These are phyloP conservation scores for Synanthedon myopaeformis DNA, from an alignment of 2,888 invertebrate species.

Conservation along the genomic window DNA sequence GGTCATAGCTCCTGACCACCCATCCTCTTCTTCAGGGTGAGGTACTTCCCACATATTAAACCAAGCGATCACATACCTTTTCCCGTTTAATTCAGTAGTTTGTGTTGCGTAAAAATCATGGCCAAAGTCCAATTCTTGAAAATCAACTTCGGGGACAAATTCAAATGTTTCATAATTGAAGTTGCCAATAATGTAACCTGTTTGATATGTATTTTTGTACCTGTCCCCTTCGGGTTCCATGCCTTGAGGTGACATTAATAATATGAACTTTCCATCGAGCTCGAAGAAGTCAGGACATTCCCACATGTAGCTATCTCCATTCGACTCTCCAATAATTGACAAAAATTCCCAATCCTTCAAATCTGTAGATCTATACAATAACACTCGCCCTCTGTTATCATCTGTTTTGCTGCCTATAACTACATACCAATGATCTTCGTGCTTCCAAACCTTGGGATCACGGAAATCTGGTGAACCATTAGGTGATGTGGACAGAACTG, in stretches of 20 bases:
- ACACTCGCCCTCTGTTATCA: slow-evolving; percentile 40
- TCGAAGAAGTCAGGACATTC: slow-evolving; percentile 68
- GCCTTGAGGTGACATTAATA: slow-evolving; percentile 60
- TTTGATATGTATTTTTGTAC: slow-evolving; percentile 47
- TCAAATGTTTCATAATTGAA: slow-evolving; percentile 51
- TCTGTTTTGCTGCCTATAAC: slow-evolving; percentile 47
- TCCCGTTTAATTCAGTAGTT: slow-evolving; percentile 41
- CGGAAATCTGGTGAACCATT: slow-evolving; percentile 55
- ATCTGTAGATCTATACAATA: slow-evolving; percentile 51
- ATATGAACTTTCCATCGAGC: slow-evolving; percentile 44
- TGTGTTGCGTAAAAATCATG: slow-evolving; percentile 64
- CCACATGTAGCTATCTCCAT: slow-evolving; percentile 56
- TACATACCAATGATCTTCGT: slow-evolving; percentile 50
- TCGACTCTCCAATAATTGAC: slow-evolving; percentile 41
- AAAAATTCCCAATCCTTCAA: slow-evolving; percentile 49
- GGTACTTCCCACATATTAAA: slow-evolving; percentile 56
- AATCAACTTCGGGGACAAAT: slow-evolving; percentile 38
- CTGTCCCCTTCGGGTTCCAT: slow-evolving; percentile 45
- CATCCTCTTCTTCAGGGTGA: slow-evolving; percentile 43
- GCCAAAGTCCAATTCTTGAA: slow-evolving; percentile 57
- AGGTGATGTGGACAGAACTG: slow-evolving; percentile 39
- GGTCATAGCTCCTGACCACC: slow-evolving; percentile 59
- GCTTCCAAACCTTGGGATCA: slow-evolving; percentile 61
- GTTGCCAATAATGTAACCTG: slow-evolving; percentile 54
- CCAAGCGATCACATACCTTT: slow-evolving; percentile 50